Conservation (phyloP, 2,888 invertebrate species). For the Andricus quercusramuli region DNA sequence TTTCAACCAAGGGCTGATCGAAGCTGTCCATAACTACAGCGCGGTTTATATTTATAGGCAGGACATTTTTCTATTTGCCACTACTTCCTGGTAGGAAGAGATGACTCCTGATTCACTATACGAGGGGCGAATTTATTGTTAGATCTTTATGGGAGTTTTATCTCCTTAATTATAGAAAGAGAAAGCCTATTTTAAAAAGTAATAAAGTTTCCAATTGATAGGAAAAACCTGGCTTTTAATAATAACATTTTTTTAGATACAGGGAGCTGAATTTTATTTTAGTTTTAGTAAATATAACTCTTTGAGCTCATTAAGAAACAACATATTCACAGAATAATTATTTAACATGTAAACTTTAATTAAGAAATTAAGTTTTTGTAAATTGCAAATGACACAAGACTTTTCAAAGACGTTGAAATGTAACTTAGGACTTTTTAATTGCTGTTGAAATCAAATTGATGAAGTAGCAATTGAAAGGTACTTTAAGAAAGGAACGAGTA, state of each 20-base stretch:
- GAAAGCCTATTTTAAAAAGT: not conserved
- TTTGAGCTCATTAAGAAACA: not conserved
- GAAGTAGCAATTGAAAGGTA: not conserved
- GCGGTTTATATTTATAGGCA: not conserved
- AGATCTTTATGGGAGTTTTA: not conserved
- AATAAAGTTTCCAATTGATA: not conserved
- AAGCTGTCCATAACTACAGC: not conserved
- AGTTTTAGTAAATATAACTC: not conserved
- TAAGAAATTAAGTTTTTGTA: not conserved
- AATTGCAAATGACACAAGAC: not conserved
- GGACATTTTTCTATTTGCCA: not conserved
- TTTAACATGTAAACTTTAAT: not conserved
- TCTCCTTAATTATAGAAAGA: not conserved
- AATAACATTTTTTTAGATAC: not conserved
- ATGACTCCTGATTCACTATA: not conserved
- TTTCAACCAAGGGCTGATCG: not conserved
- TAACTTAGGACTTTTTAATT: not conserved
- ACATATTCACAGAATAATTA: not conserved
- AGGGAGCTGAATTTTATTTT: not conserved
- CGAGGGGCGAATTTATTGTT: not conserved
- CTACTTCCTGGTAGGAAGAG: not conserved
- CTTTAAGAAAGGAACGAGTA: not conserved
- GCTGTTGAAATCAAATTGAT: not conserved
- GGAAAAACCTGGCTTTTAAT: not conserved
- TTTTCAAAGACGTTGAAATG: not conserved